Base-by-base conservation (phyloP, 2,797 vertebrate species). In the Erithacus rubecula region DNA sequence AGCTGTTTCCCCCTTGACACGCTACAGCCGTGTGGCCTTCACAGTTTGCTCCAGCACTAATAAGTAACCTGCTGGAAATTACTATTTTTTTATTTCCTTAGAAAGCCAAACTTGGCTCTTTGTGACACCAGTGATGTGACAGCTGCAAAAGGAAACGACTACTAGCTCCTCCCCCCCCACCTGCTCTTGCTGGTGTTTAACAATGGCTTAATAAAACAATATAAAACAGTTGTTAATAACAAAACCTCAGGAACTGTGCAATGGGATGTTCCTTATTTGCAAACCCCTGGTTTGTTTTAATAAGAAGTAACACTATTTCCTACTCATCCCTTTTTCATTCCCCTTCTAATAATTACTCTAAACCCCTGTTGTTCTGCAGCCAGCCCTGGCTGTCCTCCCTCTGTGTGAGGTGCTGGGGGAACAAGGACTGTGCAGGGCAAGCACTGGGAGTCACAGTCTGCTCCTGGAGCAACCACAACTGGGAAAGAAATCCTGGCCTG, bases 261-360 rank as follows among this genome's bases (percentile, higher is more conserved):
- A 3, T 16, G 32, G 58, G 76, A 55, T 22, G 52, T 41, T 14
- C 34, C 78, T 86, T 39, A 53, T 55, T 41, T 89, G n/a, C 58
- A 90, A 84, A 53, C 17, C 47, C 69, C 46, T 60, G 23, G 30
- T 43, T 91, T 72, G 78, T 59, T 94, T 96, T 67, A 63, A 78
- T 89, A 47, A 89, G 21, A 91, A 87, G 24, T 24, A 79, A 63
- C 41, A 11, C 36, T 71, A 68, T 60, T 92, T 94, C 74, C 90
- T 95, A 53, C 67, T 69, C 18, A 27, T 62, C 17, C 11, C 9
- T 47, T 34, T 32, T 84, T 44, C 51, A 52, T 10, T 3, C 5
- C 27, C 49, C 32, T 65, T 43, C 79, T 51, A 77, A 59, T 47
- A 52, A 46, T 91, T 59, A 63, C 47, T 89, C 74, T 75, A 39